Percentiles rank a stretch among this genome's conserved stretches.
Conservation (phyloP, 2,113 vertebrate species). For the Pluvialis apricaria region DNA sequence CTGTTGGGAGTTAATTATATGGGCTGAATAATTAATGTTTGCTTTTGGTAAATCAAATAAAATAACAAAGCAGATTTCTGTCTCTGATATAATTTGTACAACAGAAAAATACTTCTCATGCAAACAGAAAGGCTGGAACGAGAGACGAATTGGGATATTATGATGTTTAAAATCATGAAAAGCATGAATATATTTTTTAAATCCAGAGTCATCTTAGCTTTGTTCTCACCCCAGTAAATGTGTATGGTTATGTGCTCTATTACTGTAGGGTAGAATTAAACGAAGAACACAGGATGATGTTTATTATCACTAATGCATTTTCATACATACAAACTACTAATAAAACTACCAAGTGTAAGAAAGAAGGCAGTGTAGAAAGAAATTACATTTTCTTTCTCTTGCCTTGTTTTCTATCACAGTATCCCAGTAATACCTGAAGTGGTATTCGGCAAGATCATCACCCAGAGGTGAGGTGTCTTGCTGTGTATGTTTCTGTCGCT, state of each 20-base stretch:
- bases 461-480: too few species aligned
- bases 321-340: not conserved
- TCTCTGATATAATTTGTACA: not conserved
- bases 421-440: not conserved
- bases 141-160: not conserved
- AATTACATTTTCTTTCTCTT: not conserved
- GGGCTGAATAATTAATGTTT: slow-evolving; percentile 53
- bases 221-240: not conserved
- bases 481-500: too few species aligned
- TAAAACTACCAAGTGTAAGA: not conserved
- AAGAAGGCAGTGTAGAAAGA: not conserved
- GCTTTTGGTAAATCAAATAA: slow-evolving; percentile 45
- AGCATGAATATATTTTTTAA: not conserved
- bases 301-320: not conserved
- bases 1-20: slow-evolving; percentile 56
- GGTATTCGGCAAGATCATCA: too few species aligned
- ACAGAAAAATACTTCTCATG: not conserved
- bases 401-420: not conserved
- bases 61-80: slow-evolving; percentile 12
- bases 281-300: not conserved
- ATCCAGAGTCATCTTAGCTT: not conserved
- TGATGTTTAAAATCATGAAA: not conserved
- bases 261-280: not conserved
- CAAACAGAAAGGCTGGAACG: not conserved
- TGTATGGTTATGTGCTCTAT: not conserved